phyloP scores from a whole-genome alignment of 2,113 vertebrate species.

The Sphaerodactylus townsendi region DNA sequence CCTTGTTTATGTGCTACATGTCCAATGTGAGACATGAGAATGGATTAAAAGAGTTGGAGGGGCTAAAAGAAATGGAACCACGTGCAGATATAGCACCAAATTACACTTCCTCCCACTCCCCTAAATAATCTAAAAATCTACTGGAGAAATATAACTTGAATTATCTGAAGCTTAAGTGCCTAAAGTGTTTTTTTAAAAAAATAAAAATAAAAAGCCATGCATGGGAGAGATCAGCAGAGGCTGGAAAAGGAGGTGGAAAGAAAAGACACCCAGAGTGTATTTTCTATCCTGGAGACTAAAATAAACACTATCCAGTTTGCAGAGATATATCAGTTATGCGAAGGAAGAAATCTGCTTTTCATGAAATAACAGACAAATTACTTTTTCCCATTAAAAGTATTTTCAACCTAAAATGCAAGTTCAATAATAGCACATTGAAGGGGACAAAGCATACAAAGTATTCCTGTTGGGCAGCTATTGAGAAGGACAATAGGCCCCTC shows the following conservation, averaged over 20 bases:
- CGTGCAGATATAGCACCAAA: slow-evolving; percentile 9
- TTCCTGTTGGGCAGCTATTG: neutral
- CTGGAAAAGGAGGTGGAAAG: neutral
- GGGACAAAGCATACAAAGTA: neutral
- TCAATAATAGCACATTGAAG: neutral
- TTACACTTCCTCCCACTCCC: neutral
- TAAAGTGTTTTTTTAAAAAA: slow-evolving; percentile 39
- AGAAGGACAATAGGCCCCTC: neutral
- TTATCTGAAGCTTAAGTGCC: slow-evolving; percentile 32
- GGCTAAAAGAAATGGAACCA: slow-evolving; percentile 2
- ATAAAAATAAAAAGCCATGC: neutral
- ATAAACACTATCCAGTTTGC: slow-evolving; percentile 9
- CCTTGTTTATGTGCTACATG: neutral
- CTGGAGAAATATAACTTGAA: slow-evolving; percentile 8
- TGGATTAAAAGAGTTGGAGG: neutral
- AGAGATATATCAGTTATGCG: slow-evolving; percentile 40
- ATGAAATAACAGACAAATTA: slow-evolving; percentile 19
- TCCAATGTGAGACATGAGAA: neutral
- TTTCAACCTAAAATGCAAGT: neutral
- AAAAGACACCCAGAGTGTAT: neutral
- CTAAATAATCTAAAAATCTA: slow-evolving; percentile 21
- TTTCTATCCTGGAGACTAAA: neutral
- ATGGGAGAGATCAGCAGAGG: slow-evolving; percentile 1
- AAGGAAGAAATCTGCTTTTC: slow-evolving; percentile 31
- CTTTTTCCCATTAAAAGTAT: neutral